Base-by-base conservation (phyloP, 92 coral and sea anemone genomes). In the Actinernus sp. region DNA sequence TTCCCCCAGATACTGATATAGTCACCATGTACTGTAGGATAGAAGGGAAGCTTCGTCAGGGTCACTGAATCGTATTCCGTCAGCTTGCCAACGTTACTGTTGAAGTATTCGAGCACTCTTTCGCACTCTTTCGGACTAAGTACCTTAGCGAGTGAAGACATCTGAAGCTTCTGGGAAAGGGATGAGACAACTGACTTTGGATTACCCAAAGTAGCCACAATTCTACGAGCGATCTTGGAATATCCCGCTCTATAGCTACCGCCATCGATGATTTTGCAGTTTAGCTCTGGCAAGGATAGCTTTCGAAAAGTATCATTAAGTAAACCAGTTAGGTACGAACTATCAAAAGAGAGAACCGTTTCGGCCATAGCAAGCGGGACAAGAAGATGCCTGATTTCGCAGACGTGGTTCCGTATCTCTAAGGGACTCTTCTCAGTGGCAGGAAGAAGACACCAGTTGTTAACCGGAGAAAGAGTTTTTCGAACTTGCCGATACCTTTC, bases 371-470 rank as follows among this genome's bases (percentile, higher is more conserved):
- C 46, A 1, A 76, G 6, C 0, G 89, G 85, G 12, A 55, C 74
- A 0, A 83, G 74, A 13, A 17, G 57, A 52, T 69, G 80, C 9
- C 68, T 13, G 1, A 22, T 5, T 27, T 17, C 71, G 0, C 23
- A 1, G 13, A 20, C 2, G 13, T 11, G 1, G 16, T 3, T 2
- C 36, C 3, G 1, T 17, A 2, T 2, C 27, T 48, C 1, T 40
- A 8, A 23, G 26, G 22, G 12, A 44, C 31, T 25, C 14, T 68
- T 66, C 20, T 76, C 74, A 14, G 68, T 75, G 27, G 54, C 84
- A 1, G 89, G 84, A 9, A 83, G 14, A 30, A 83, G 48, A 37
- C 84, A 51, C 84, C 84, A 83, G 6, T 74, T 65, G 0, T 27
- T 56, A n/a, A 82, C 68, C 1, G 86, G 86, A 2, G 57, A 14